phyloP scores from a whole-genome alignment of 2,888 invertebrate genomes.

The Tenthredo amoena region DNA sequence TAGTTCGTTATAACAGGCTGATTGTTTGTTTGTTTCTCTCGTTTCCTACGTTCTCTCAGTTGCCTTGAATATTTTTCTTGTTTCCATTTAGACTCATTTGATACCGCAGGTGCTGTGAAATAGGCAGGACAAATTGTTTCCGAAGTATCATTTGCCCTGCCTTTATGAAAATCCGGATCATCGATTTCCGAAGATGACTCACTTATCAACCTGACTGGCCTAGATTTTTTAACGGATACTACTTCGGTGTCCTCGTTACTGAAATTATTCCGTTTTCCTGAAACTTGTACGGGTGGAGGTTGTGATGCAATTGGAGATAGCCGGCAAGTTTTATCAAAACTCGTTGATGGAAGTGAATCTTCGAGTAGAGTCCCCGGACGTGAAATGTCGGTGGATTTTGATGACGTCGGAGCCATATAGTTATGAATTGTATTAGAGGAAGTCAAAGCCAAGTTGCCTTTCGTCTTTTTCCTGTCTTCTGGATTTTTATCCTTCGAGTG shows the following conservation, averaged over 20 bases:
- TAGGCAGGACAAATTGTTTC: slow-evolving; percentile 7
- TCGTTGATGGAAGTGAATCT: not conserved
- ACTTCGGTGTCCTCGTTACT: not conserved
- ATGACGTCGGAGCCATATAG: not conserved
- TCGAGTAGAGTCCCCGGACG: not conserved
- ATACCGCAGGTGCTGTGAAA: not conserved
- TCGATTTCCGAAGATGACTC: not conserved
- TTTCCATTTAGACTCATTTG: not conserved
- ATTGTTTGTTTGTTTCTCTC: not conserved
- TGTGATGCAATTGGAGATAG: not conserved
- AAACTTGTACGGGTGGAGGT: not conserved
- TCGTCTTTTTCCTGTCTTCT: not conserved
- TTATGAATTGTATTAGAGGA: not conserved
- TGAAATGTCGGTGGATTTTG: not conserved
- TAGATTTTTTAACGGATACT: not conserved
- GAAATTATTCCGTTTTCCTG: not conserved
- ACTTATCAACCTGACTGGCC: not conserved
- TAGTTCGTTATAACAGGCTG: slow-evolving; percentile 27
- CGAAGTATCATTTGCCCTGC: slow-evolving; percentile 2
- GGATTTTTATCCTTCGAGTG: not conserved
- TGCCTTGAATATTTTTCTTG: slow-evolving; percentile 22
- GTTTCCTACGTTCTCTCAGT: not conserved
- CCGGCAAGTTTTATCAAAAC: not conserved
- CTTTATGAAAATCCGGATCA: slow-evolving; percentile 27
- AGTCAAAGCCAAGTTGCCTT: not conserved